These are phyloP conservation scores for Agrochola lota DNA, from an alignment of 2,888 invertebrate genomes.

Conservation along the genomic window DNA sequence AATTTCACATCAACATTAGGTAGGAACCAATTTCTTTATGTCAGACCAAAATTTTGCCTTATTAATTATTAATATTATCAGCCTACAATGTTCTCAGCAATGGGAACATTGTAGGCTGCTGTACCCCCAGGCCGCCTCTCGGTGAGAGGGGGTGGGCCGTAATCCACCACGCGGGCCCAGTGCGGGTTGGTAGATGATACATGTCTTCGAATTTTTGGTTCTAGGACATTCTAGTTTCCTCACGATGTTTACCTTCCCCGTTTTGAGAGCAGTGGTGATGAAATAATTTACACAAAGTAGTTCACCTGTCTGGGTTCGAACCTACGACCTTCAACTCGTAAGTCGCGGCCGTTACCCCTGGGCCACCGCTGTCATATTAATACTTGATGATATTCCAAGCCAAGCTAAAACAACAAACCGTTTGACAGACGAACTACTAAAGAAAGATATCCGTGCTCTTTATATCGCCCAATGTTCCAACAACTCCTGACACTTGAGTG, in stretches of 20 bases:
- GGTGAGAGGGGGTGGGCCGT: neutral
- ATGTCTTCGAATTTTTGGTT: neutral
- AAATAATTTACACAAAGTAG: neutral
- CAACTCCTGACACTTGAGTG: neutral
- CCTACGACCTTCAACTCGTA: neutral
- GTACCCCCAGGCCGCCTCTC: neutral
- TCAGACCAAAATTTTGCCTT: neutral
- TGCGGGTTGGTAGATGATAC: neutral
- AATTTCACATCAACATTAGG: slow-evolving; percentile 7
- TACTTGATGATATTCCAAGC: slow-evolving; percentile 2
- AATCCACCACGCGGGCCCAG: neutral
- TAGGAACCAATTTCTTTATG: slow-evolving; percentile 19
- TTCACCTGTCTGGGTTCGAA: neutral
- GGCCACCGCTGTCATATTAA: neutral
- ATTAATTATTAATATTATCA: too few relatives aligned
- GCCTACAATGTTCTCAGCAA: too few relatives aligned
- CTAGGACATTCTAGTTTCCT: neutral
- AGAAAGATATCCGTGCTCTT: slow-evolving; percentile 5
- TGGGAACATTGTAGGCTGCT: too few relatives aligned
- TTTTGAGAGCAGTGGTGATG: neutral
- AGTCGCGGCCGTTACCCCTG: neutral
- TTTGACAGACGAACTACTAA: neutral
- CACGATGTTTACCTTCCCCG: neutral
- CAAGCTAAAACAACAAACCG: neutral
- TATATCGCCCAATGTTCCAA: neutral